A percentile compares a stretch with the other conserved stretches of the same genome.
phyloP scores from a whole-genome alignment of 92 coral and sea anemone genomes.

The Palythoa caribaeorum region DNA sequence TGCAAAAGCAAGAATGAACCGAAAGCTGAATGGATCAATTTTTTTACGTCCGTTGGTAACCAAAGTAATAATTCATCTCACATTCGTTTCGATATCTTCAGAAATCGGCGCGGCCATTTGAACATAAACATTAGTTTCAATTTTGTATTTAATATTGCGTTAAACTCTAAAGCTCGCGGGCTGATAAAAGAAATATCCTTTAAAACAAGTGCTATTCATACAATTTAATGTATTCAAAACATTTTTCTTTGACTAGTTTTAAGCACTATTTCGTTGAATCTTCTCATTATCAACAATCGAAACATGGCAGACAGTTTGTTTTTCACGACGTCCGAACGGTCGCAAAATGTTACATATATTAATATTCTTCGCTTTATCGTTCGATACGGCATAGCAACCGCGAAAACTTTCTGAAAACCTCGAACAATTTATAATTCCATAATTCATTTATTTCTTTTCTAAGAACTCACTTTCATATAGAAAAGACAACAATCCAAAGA shows the following conservation, averaged over 20 bases:
- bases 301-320: neutral
- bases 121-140: neutral
- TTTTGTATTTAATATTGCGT: neutral
- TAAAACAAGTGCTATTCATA: neutral
- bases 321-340: neutral
- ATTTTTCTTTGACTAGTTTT: neutral
- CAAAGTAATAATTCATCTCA: neutral
- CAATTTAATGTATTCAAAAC: neutral
- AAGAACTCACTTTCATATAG: neutral
- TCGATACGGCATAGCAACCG: neutral
- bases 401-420: neutral
- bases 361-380: neutral
- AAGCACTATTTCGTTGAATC: neutral
- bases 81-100: neutral
- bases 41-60: neutral
- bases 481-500: slow-evolving; percentile 1
- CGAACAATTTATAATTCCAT: neutral
- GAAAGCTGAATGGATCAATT: neutral
- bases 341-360: neutral
- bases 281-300: neutral
- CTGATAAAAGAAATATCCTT: neutral
- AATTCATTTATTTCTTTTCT: slow-evolving; percentile 15
- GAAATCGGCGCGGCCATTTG: neutral
- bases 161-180: neutral
- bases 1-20: neutral